Base-by-base conservation (phyloP, 2,113 vertebrate genomes). In the Eudorcas thomsonii region DNA sequence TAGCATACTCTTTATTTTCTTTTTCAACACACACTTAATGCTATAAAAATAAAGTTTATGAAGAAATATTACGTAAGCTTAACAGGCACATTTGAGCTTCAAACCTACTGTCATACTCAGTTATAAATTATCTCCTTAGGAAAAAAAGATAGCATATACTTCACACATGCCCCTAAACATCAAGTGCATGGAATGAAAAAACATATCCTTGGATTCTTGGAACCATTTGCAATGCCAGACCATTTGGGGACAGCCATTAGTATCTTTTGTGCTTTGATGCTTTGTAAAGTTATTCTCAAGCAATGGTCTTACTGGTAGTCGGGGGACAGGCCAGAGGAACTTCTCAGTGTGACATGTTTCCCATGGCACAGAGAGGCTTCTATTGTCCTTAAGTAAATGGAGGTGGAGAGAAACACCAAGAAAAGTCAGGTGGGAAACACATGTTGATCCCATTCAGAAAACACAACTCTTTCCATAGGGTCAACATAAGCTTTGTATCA, bases 271-370 rank as follows among this genome's bases (percentile, higher is more conserved):
- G 95, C 59, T 94, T 85, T 55, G 83, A 93, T 95, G 45, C 78
- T 48, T 97, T 94, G n/a, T 94, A 93, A 97, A 91, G 48, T 93
- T 60, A 97, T 94, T 97, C 30, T 90, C 60, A 80, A 94, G 60
- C 60, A 83, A 26, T 33, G 52, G 55, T 96, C 54, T 54, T 39
- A 54, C 74, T 90, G 36, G 97, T 90, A 97, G 6, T 88, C 91
- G 90, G 90, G 74, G 54, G 80, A 85, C 62, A n/a, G 64, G 67
- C 60, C 55, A 94, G 54, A 57, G 60, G 90, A 95, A 78, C 36
- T 43, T 67, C 87, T 94, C 80, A 90, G 92, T 28, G 28, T 21
- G 90, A 92, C 88, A 36, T 77, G 48, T 57, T 96, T 74, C 92
- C 39, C 23, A 13, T 74, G 78, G 54, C 36, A 62, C 7, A 54